Percentiles rank a stretch among this genome's conserved stretches.
These are phyloP conservation scores for Cataglyphis albicans DNA, from an alignment of 2,888 invertebrate genomes.

Conservation along the genomic window DNA sequence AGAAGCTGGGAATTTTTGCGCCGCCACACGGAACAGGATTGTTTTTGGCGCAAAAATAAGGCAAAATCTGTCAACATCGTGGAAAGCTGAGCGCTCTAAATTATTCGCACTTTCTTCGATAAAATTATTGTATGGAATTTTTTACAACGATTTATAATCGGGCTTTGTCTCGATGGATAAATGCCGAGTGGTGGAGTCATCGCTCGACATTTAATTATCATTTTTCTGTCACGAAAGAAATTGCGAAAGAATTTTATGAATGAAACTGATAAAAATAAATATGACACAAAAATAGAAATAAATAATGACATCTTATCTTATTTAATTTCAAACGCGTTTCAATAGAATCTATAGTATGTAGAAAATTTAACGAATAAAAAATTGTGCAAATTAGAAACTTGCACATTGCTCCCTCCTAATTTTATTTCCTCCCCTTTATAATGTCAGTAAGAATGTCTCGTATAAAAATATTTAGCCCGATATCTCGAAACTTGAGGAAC, in stretches of 20 bases:
- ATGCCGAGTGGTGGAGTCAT: neutral
- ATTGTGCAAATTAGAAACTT: too few relatives aligned
- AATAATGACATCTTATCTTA: neutral
- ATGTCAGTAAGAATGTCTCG: too few relatives aligned
- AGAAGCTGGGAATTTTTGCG: slow-evolving; percentile 57
- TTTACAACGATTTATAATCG: slow-evolving; percentile 9
- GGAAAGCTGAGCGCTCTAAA: neutral
- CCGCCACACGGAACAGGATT: slow-evolving; percentile 47
- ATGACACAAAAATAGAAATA: neutral
- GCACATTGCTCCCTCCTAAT: too few relatives aligned
- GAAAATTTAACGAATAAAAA: neutral
- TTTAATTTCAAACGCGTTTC: neutral
- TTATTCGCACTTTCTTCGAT: slow-evolving; percentile 28
- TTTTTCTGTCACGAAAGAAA: neutral
- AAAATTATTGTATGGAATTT: slow-evolving; percentile 11
- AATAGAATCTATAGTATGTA: neutral
- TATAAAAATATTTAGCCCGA: too few relatives aligned
- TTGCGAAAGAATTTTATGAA: neutral
- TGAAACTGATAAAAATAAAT: neutral
- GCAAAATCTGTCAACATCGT: slow-evolving; percentile 21
- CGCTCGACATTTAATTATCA: too few relatives aligned
- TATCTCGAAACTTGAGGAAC: too few relatives aligned
- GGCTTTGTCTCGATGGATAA: neutral
- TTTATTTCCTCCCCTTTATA: too few relatives aligned
- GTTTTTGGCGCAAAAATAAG: slow-evolving; percentile 41